A percentile compares a stretch with the other conserved stretches of the same genome.
phyloP scores from a whole-genome alignment of 2,113 vertebrate species.

The Cavia porcellus region DNA sequence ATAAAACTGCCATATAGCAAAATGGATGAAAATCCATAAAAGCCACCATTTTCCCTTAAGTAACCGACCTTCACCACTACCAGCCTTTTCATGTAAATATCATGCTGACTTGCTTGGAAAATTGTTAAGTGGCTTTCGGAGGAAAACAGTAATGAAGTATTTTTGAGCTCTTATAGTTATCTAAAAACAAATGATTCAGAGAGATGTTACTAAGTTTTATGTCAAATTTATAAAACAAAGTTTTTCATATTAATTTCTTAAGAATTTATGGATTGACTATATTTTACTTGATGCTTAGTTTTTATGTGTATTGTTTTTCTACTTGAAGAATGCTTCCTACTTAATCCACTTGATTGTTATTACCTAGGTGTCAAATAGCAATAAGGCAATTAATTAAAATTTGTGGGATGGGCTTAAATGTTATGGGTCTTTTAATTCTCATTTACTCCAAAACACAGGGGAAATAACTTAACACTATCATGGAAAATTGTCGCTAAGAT shows the following conservation, averaged over 20 bases:
- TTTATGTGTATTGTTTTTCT: background rate
- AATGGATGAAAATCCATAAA: background rate
- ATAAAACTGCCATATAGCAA: background rate
- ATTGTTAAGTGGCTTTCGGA: background rate
- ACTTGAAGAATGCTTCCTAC: background rate
- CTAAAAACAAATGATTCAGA: background rate
- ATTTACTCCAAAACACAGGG: background rate
- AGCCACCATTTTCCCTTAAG: background rate
- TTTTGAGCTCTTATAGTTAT: background rate
- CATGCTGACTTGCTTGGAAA: background rate
- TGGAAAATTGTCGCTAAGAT: background rate
- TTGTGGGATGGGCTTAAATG: background rate
- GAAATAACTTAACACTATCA: background rate
- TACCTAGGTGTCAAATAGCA: background rate
- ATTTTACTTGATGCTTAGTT: background rate
- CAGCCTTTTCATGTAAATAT: background rate
- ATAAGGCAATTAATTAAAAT: constrained; percentile 8
- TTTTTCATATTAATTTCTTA: background rate
- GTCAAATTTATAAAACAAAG: background rate
- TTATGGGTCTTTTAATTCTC: background rate
- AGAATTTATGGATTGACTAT: background rate
- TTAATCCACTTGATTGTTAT: background rate
- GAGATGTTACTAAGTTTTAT: background rate
- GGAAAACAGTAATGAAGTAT: background rate
- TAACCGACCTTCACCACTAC: background rate